Evolutionary conservation across 1,140 invertebrate genomes (phyloP).

Genomic region (Lerema accius): DNA sequence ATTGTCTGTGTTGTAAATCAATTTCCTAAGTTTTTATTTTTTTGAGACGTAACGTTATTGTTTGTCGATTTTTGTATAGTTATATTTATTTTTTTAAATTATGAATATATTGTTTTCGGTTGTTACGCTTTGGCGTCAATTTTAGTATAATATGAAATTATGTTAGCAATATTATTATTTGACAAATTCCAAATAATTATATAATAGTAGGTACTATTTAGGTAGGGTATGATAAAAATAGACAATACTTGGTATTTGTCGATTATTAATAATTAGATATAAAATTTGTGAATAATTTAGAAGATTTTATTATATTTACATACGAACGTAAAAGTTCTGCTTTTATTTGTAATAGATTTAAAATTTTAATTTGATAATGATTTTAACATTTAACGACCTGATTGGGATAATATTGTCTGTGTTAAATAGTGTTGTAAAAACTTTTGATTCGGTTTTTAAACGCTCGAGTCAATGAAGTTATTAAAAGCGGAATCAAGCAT

Average conservation of each 20-base stretch:
- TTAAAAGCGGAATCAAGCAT: no score
- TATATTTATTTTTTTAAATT: not conserved
- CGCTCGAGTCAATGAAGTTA: no score
- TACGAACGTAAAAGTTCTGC: not conserved
- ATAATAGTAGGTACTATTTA: constrained; percentile 19
- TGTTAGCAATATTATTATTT: constrained; percentile 27
- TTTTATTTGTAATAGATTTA: constrained; percentile 2
- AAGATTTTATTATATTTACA: constrained; percentile 15
- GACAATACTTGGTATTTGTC: constrained; percentile 38
- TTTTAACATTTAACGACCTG: not conserved
- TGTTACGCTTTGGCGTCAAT: not conserved
- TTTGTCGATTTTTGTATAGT: not conserved
- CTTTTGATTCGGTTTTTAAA: no score
- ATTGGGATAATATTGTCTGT: no score
- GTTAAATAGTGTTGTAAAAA: no score
- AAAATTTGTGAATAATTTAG: constrained; percentile 14
- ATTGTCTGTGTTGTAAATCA: no score
- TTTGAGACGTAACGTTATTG: no score
- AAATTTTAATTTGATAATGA: constrained; percentile 1
- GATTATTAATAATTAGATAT: constrained; percentile 1
- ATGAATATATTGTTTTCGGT: not conserved
- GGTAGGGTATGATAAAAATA: constrained; percentile 21
- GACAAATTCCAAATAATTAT: constrained; percentile 34
- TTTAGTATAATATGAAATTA: constrained; percentile 21
- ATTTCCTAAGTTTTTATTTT: no score